phyloP scores from a whole-genome alignment of 2,888 invertebrate species.

The Heliconius erato region DNA sequence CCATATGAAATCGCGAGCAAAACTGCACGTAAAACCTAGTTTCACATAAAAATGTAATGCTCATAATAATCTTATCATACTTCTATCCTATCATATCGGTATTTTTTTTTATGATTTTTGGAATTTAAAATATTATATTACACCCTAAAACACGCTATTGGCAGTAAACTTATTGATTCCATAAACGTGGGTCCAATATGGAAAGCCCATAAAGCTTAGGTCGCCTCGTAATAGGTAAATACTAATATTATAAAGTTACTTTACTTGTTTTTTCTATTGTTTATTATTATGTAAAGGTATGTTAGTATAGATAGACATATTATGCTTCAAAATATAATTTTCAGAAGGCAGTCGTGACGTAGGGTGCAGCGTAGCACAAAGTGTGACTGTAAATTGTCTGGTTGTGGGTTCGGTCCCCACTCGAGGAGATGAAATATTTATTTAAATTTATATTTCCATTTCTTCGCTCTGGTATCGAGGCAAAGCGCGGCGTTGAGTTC shows the following conservation, averaged over 20 bases:
- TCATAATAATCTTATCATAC: background rate
- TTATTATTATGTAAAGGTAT: background rate
- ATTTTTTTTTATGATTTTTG: slow-evolving; percentile 27
- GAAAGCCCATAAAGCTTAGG: slow-evolving; percentile 59
- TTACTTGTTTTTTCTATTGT: slow-evolving; percentile 6
- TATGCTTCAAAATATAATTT: no score
- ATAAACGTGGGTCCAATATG: slow-evolving; percentile 57
- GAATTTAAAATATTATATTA: slow-evolving; percentile 27
- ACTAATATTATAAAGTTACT: slow-evolving; percentile 31
- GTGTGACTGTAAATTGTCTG: no score
- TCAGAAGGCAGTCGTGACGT: no score
- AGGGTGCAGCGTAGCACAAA: no score
- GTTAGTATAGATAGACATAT: no score
- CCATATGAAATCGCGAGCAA: no score
- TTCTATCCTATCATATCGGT: background rate
- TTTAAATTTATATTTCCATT: no score
- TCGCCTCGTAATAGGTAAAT: slow-evolving; percentile 51
- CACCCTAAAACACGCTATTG: slow-evolving; percentile 24
- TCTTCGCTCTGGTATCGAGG: no score
- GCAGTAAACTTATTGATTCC: slow-evolving; percentile 62
- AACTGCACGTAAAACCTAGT: background rate
- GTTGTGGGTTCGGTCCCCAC: no score
- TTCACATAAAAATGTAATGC: background rate
- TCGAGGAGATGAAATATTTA: no score
- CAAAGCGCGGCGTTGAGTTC: no score